phyloP scores from a whole-genome alignment of 2,888 invertebrate genomes.

The Julus scandinavius region DNA sequence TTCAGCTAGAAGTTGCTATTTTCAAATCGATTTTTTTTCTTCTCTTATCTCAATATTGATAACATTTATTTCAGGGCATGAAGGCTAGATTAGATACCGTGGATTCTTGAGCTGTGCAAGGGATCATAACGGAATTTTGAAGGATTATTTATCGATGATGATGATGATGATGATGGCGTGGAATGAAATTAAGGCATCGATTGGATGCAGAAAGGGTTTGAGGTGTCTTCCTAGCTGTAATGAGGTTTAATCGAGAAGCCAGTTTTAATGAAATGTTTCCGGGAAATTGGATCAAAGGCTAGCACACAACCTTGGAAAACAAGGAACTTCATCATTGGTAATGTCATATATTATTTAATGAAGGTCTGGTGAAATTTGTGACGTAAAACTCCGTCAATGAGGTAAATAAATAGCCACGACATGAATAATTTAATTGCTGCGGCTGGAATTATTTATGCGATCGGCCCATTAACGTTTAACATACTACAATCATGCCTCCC shows the following conservation, averaged over 20 bases:
- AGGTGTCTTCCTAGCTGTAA: neutral
- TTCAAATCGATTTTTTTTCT: neutral
- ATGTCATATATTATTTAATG: neutral
- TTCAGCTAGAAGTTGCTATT: no score
- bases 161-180: no score
- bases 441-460: neutral
- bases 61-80: neutral
- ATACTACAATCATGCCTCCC: neutral
- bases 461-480: neutral
- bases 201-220: neutral
- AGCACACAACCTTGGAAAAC: neutral
- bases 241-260: neutral
- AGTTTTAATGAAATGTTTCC: neutral
- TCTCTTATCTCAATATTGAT: neutral
- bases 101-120: neutral
- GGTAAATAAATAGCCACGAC: neutral
- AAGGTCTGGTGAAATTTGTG: neutral
- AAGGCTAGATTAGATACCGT: neutral
- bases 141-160: neutral
- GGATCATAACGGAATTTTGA: neutral
- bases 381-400: neutral
- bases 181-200: neutral
- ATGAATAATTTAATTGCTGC: neutral
- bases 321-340: neutral
- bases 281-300: neutral